Percentiles rank a stretch among this genome's conserved stretches.
phyloP scores from a whole-genome alignment of 1,140 invertebrate species.

The Bombus sylvicola region DNA sequence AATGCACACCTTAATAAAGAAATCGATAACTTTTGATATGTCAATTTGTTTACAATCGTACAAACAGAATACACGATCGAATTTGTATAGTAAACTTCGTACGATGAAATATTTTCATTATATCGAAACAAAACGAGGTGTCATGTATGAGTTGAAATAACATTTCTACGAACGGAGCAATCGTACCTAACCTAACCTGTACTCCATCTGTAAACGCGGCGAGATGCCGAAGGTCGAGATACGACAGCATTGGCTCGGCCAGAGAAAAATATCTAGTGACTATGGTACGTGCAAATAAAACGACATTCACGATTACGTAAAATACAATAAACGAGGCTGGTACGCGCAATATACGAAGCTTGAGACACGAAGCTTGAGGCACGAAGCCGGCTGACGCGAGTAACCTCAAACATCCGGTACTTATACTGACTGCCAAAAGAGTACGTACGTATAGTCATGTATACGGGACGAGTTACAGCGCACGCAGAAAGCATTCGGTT shows the following conservation, averaged over 20 bases:
- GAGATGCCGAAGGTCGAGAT: conserved; percentile 17
- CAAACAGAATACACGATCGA: not conserved
- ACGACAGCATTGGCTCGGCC: not conserved
- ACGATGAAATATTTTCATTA: not conserved
- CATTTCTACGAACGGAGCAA: not conserved
- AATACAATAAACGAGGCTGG: not conserved
- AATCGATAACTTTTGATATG: not conserved
- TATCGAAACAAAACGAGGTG: not conserved
- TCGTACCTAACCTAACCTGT: conserved; percentile 21
- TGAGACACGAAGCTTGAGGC: not conserved
- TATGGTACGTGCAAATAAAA: not conserved
- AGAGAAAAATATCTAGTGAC: not conserved
- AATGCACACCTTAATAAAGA: not conserved
- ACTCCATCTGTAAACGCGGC: not conserved
- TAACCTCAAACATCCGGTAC: conserved; percentile 42
- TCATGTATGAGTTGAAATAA: not conserved
- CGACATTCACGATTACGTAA: conserved; percentile 19
- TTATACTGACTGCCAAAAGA: not conserved
- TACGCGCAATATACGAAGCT: not conserved
- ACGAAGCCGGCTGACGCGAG: not conserved
- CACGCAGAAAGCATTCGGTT: conserved; percentile 27
- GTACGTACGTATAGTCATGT: not conserved
- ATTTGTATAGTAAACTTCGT: too few relatives aligned
- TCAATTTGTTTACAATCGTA: too few relatives aligned
- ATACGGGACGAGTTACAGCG: not conserved